Percentiles rank a stretch among this genome's conserved stretches.
These are phyloP conservation scores for Vireo griseus DNA, from an alignment of 2,797 vertebrate genomes.

Conservation along the genomic window DNA sequence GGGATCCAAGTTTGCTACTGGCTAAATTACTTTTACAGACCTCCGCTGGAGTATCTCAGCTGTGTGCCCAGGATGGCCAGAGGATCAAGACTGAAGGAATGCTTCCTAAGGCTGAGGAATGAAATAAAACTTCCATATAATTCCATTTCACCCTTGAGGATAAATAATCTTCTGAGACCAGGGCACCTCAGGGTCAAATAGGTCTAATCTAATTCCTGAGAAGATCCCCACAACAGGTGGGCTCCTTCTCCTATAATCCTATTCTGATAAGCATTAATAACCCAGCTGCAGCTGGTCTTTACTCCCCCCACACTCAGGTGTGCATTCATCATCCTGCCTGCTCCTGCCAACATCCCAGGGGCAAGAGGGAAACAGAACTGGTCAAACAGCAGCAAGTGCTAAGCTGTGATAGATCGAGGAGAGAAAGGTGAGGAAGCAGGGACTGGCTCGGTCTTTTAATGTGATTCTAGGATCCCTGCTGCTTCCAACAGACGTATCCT, in stretches of 20 bases:
- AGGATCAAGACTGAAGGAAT: neutral
- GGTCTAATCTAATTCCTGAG: neutral
- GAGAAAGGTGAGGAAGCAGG: neutral
- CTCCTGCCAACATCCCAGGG: neutral
- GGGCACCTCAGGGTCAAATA: neutral
- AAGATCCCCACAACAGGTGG: neutral
- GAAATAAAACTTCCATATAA: neutral
- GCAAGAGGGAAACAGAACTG: neutral
- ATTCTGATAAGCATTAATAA: neutral
- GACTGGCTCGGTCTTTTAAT: neutral
- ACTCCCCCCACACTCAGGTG: neutral
- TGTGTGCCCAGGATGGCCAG: neutral
- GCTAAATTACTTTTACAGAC: slow-evolving; percentile 1
- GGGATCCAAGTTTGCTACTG: neutral
- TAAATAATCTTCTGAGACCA: neutral
- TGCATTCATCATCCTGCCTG: neutral
- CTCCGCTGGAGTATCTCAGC: neutral
- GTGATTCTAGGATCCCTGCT: neutral
- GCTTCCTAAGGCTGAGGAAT: neutral
- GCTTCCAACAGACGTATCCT: slow-evolving; percentile 40
- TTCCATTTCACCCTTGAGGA: neutral
- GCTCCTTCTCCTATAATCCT: neutral
- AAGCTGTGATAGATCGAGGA: neutral
- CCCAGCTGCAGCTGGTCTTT: neutral
- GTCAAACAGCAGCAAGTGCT: neutral